Evolutionary conservation across 2,888 invertebrate genomes (phyloP), one percentile per base, ranked within the genome.

Genomic region (Bibio marci): DNA sequence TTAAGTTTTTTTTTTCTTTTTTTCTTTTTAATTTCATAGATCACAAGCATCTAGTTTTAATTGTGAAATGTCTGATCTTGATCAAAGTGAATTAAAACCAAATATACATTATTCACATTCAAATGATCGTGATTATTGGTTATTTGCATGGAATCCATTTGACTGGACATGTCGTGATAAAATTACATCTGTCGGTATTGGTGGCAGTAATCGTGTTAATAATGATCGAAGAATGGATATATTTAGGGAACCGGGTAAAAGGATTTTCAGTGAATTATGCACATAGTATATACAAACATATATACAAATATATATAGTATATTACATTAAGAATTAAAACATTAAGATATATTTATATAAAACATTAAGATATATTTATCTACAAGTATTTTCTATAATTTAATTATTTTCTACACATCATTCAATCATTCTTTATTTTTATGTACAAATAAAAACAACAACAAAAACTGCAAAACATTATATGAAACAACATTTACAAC

Each of bases 131-230:
- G 72, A 77, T 41, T 76, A 76, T 47, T 75, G 79, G 69, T 58
- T 81, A 19, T 83, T 80, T 48, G 76, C 82, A 0, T 86, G 82
- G 70, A 81, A 83, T 50, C 70, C 80, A 33, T 75, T 77, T 47
- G 81, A 82, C 52, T 76, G 79, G 13, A 69, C 73, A 18, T 86
- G 86, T 44, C 58, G 63, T 8, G 63, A 63, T 44, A 60, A 62
- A 48, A 58, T 62, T 32, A 59, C 57, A 42, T 61, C 62, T 2
- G 58, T 62, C 28, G 62, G 62, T 13, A 61, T 62, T 13, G 40
- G 40, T 8, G 40, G 31, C 11, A 37, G 14, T 14, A 45, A 41
- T 40, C 55, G 62, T 14, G 58, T 58, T 3, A 62, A 61, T 44
- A 62, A 62, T 41, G 61, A 62, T 48, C 54, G 62, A 3, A 59